Base-by-base conservation (phyloP, 2,888 invertebrate genomes). In the Drosophila birchii region DNA sequence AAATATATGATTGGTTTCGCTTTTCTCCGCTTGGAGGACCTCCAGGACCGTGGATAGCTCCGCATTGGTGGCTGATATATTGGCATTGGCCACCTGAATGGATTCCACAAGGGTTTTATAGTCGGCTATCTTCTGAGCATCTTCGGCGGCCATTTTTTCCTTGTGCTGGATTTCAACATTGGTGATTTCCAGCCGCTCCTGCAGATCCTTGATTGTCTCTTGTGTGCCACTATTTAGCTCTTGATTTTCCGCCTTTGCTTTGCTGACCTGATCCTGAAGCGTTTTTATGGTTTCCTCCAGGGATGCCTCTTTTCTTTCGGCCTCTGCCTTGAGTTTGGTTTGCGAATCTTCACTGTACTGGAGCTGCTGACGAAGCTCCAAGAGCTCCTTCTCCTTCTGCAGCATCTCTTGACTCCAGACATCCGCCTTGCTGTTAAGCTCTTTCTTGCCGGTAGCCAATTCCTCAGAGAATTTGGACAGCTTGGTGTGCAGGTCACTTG, bases 1-100 rank as follows among this genome's bases (percentile, higher is more conserved):
- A 41, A 91, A 91, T 11, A 90, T 91, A 58, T 91, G 82, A 12
- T 88, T 80, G 9, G 86, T 91, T 58, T 91, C 91, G 57, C 86
- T 86, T 47, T 91, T 91, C 61, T 91, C 90, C 5, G 87, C 85
- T 41, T 90, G 90, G 1, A 91, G 78, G 32, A 81, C 69, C 18
- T 90, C 81, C 51, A 91, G 72, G 12, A 86, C 87, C 0, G 79
- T 78, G 5, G 90, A 87, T 2, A 91, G 66, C 60, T 90, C 84
- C 0, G 88, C 85, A 72, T 91, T 91, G 1, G 91, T 91, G 0
- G 80, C 63, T 0, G 91, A 90, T 26, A 91, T 91, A 14, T 86
- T 81, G 5, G 88, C 87, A 74, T 91, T 91, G 26, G 90, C 88
- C 54, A 79, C 70, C 34, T 91, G 89, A 0, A 91, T 69, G 18